These are phyloP conservation scores for Alethe castanea DNA, from an alignment of 2,113 vertebrate genomes.

Conservation along the genomic window DNA sequence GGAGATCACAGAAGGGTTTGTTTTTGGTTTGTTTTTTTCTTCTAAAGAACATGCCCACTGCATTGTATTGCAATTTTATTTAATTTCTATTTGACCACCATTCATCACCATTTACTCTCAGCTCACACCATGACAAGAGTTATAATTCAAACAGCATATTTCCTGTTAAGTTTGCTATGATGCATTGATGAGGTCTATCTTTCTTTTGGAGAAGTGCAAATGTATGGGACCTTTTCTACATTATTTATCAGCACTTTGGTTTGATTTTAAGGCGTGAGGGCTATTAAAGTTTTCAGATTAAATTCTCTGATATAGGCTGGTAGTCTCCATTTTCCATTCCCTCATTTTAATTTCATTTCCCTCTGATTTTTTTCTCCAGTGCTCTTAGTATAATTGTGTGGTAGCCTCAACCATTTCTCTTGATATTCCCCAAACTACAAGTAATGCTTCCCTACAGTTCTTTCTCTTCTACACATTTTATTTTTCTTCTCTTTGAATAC, in stretches of 20 bases:
- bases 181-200: background rate
- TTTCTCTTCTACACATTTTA: background rate
- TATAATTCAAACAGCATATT: background rate
- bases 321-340: background rate
- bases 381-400: background rate
- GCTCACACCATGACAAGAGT: background rate
- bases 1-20: background rate
- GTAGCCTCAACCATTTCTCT: background rate
- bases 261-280: background rate
- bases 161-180: background rate
- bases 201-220: background rate
- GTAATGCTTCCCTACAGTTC: background rate
- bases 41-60: background rate
- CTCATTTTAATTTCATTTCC: background rate
- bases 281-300: background rate
- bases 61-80: background rate
- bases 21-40: background rate
- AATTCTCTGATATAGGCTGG: background rate
- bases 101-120: background rate
- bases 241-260: background rate
- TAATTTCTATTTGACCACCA: background rate
- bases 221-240: fast-evolving
- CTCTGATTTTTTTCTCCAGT: background rate
- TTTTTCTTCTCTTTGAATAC: background rate
- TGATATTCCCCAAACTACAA: background rate